These are phyloP conservation scores for Pterois miles DNA, from an alignment of 2,797 vertebrate genomes.

Conservation along the genomic window DNA sequence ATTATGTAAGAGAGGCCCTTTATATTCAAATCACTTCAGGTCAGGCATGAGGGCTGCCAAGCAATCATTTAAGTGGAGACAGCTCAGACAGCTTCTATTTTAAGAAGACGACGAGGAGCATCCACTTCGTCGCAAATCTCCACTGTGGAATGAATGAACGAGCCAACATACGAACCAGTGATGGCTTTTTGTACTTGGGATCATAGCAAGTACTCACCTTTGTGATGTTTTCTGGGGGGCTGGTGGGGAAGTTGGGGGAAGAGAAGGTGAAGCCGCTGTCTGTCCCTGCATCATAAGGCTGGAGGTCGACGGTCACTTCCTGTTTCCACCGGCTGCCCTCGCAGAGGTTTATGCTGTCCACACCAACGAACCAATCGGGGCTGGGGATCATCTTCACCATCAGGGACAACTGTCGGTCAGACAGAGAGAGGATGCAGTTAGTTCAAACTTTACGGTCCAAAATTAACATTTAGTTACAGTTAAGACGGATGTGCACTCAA, in stretches of 20 bases:
- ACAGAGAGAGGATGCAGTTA: slow-evolving; percentile 9
- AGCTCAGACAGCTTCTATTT: slow-evolving; percentile 48
- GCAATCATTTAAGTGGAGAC: slow-evolving; percentile 51
- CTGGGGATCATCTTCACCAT: slow-evolving; percentile 83
- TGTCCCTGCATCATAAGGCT: slow-evolving; percentile 85
- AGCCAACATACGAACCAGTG: background rate
- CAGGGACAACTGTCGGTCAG: slow-evolving; percentile 73
- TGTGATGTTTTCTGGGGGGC: slow-evolving; percentile 80
- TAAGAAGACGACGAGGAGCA: slow-evolving; percentile 10
- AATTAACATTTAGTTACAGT: background rate
- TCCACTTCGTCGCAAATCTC: background rate
- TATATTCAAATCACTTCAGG: slow-evolving; percentile 48
- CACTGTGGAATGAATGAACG: background rate
- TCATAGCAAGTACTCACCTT: slow-evolving; percentile 55
- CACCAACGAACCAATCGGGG: slow-evolving; percentile 83
- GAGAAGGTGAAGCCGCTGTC: slow-evolving; percentile 89
- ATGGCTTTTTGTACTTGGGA: background rate
- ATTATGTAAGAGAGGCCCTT: slow-evolving; percentile 52
- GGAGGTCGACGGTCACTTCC: slow-evolving; percentile 82
- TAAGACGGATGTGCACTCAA: too few species aligned
- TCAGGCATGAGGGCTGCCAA: slow-evolving; percentile 43
- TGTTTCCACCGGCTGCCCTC: slow-evolving; percentile 82
- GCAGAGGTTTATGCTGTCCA: slow-evolving; percentile 77
- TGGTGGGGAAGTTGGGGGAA: slow-evolving; percentile 81
- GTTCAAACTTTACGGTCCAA: background rate